phyloP scores from a whole-genome alignment of 1,140 invertebrate species.

The Chrysoperla carnea region DNA sequence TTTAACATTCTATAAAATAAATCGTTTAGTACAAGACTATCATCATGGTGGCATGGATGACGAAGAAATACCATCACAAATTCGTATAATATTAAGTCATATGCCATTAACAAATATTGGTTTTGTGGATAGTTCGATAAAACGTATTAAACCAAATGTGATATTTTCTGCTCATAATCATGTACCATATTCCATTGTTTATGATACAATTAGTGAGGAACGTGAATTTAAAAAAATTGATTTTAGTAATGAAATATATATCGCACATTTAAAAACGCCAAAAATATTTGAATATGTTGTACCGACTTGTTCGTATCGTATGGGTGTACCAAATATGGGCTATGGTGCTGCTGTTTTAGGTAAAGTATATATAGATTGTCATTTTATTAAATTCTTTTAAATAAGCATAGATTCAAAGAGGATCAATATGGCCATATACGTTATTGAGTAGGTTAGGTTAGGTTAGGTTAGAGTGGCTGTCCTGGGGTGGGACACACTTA shows the following conservation, averaged over 20 bases:
- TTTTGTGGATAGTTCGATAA: slow-evolving; percentile 35
- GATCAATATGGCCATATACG: too few species aligned
- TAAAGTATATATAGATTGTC: slow-evolving; percentile 26
- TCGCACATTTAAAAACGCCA: slow-evolving; percentile 25
- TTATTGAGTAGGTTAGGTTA: too few species aligned
- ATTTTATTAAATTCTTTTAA: neutral
- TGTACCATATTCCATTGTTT: slow-evolving; percentile 31
- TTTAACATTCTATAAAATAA: slow-evolving; percentile 44
- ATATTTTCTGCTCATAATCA: slow-evolving; percentile 79
- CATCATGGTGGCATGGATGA: slow-evolving; percentile 24
- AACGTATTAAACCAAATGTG: slow-evolving; percentile 50
- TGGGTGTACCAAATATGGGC: slow-evolving; percentile 71
- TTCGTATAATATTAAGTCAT: slow-evolving; percentile 52
- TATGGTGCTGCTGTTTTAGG: slow-evolving; percentile 69
- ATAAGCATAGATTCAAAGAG: too few species aligned
- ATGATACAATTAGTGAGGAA: slow-evolving; percentile 26
- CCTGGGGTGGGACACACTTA: too few species aligned
- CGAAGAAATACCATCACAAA: slow-evolving; percentile 32
- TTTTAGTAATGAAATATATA: slow-evolving; percentile 26
- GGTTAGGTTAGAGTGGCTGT: too few species aligned
- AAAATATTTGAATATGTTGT: slow-evolving; percentile 67
- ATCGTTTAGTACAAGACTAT: slow-evolving; percentile 38
- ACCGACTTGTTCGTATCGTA: slow-evolving; percentile 87
- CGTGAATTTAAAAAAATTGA: slow-evolving; percentile 26
- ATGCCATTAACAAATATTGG: slow-evolving; percentile 40